Conservation (phyloP, 1,140 invertebrate genomes). For the Maconellicoccus hirsutus region DNA sequence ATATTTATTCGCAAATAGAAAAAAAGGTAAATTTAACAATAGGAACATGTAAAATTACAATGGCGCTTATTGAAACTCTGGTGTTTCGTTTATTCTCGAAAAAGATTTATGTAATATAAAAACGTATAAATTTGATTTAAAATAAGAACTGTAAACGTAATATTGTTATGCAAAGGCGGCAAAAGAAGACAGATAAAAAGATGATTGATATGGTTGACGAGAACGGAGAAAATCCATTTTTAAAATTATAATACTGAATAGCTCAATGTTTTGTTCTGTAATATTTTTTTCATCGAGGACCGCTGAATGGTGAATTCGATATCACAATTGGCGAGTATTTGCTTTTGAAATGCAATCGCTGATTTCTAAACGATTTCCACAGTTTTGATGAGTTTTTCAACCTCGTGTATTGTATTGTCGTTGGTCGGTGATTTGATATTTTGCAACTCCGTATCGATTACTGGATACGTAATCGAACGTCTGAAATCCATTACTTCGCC, state of each 20-base stretch:
- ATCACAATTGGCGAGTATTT: neutral
- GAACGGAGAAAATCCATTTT: neutral
- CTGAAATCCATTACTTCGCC: conserved; percentile 3
- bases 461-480: neutral
- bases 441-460: neutral
- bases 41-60: too few species aligned
- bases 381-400: neutral
- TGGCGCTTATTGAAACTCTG: too few species aligned
- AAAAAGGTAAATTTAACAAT: too few species aligned
- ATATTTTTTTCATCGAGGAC: too few species aligned
- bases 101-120: too few species aligned
- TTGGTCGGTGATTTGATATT: neutral
- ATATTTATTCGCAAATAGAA: too few species aligned
- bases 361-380: neutral
- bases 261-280: neutral
- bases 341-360: neutral
- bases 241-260: conserved; percentile 1
- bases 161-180: neutral
- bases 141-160: neutral
- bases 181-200: neutral
- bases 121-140: too few species aligned
- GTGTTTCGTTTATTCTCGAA: too few species aligned
- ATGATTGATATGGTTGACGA: neutral
- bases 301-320: neutral
- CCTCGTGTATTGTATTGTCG: neutral